Base-by-base conservation (phyloP, 2,888 invertebrate species). In the Cynaeus angustus region DNA sequence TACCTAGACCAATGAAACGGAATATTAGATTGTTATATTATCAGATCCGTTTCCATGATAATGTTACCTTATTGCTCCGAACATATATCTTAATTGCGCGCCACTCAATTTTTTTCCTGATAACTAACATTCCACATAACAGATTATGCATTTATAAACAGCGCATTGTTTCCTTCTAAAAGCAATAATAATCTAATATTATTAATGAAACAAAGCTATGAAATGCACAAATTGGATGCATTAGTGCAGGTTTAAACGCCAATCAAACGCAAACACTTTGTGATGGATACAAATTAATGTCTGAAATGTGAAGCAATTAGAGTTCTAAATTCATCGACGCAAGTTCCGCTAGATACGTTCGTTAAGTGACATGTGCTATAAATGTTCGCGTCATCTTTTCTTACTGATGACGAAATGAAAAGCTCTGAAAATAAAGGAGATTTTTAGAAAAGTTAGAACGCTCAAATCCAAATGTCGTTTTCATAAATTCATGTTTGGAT, bases 261-360 rank as follows among this genome's bases (percentile, higher is more conserved):
- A 30, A 52, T 52, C 52, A 52, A 28, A 33, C 12, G 30, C 28
- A 13, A 52, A 41, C 12, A 12, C 21, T 21, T 21, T 46, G 28
- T 14, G 41, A 43, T 56, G 14, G 56, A 38, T 43, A 21, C 56
- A 43, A 56, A 56, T 56, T 56, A 43, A 9, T 28, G 43, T 56
- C 43, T 26, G 43, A 16, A 56, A 41, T 56, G 28, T 56, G 41
- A 56, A 56, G 26, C 13, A 56, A 56, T 56, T 56, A 56, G 41
- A 26, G 16, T n/a, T 6, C 10, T 56, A 10, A 43, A 41, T 28
- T 9, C 43, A 56, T 41, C 41, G n/a, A 10, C 26, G 41, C 37
- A 56, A 41, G 26, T 56, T 56, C 26, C 5, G 37, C 16, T 5
- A 10, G 41, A 41, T 55, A 52, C 10, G 28, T 56, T 56, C 38